Base-by-base conservation (phyloP, 2,888 invertebrate genomes). In the Cyrtodaria siliqua region DNA sequence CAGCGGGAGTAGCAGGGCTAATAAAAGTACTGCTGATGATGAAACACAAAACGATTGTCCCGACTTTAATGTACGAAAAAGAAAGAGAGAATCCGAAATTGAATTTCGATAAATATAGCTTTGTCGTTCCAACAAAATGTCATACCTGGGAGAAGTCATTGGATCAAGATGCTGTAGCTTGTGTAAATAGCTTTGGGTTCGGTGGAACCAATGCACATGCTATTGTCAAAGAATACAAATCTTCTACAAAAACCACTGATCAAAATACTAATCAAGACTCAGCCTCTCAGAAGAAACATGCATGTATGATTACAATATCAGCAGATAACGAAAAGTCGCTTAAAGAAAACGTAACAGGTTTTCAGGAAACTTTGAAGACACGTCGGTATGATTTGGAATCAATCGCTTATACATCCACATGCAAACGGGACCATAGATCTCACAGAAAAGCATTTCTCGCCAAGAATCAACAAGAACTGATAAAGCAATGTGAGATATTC, bases 1-100 rank as follows among this genome's bases (percentile, higher is more conserved):
- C 84, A 1, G 81, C 88, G 23, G 88, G 87, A 0, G 77, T 83
- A 18, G 82, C 84, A 9, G 83, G 84, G 8, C 60, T 88, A 14
- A 86, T 88, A 29, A 88, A 88, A 53, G 75, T 86, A 2, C 49
- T 83, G 16, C 50, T 88, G 20, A 86, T 84, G 85, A 84, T 87
- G 81, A 77, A 83, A 44, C 33, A 86, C 40, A 59, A 64, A 27
- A 57, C 27, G 2, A 80, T 87, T 18, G 86, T 86, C 2, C 86
- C 85, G 0, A 82, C 86, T 9, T 55, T 87, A 20, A 77, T 78
- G 63, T 84, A 79, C 56, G 61, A 52, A 4, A 61, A 67, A 49
- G 71, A 71, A 27, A 71, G 56, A 18, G 70, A 73, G 24, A 86
- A 84, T 56, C 80, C 79, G n/a, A 63, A 66, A 20, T 62, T 86